A percentile compares a stretch with the other conserved stretches of the same genome.
Conservation (phyloP, 2,888 invertebrate species). For the Escarpia spicata region DNA sequence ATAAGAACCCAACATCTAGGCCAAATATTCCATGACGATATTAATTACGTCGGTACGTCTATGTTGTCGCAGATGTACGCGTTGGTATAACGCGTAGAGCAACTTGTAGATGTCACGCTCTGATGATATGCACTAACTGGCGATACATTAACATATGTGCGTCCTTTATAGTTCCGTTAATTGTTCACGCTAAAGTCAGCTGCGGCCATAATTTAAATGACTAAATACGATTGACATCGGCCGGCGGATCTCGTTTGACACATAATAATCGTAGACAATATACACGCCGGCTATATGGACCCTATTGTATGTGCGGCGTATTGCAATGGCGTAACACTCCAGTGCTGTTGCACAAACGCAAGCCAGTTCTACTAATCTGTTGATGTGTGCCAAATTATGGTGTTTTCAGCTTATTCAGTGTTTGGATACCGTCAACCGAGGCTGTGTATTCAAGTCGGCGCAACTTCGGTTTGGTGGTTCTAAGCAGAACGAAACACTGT, state of each 20-base stretch:
- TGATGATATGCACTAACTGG: neutral
- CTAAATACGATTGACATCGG: constrained; percentile 8
- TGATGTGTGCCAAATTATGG: neutral
- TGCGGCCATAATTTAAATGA: neutral
- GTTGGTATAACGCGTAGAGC: neutral
- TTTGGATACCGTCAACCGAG: neutral
- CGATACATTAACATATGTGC: constrained; percentile 1
- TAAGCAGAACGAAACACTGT: neutral
- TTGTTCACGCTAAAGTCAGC: neutral
- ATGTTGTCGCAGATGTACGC: neutral
- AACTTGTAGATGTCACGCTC: neutral
- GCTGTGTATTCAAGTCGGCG: neutral
- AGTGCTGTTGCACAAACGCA: neutral
- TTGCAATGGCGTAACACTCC: neutral
- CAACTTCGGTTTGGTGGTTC: neutral
- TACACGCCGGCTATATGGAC: neutral
- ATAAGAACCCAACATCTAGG: neutral
- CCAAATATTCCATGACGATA: neutral
- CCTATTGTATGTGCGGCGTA: neutral
- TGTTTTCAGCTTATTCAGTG: neutral
- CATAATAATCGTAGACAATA: neutral
- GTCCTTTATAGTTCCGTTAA: neutral
- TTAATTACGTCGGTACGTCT: neutral
- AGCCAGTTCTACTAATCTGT: neutral
- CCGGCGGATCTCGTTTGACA: neutral